Evolutionary conservation across 2,888 invertebrate genomes (phyloP).

Genomic region (Thymelicus acteon): DNA sequence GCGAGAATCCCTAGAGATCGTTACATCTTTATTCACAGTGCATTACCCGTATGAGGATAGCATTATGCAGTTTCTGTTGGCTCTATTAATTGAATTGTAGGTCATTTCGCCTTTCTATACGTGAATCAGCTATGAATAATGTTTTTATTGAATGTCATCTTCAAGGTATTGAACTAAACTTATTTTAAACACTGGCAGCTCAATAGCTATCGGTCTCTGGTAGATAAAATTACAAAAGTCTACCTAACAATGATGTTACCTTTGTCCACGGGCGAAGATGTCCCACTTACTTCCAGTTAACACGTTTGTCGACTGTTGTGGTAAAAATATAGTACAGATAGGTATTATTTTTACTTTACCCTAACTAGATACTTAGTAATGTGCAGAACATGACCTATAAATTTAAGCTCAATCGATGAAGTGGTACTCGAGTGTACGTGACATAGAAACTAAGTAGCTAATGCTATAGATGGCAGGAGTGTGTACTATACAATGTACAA

Average conservation of each 20-base stretch:
- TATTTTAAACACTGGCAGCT: background rate
- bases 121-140: background rate
- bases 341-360: background rate
- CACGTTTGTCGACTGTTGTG: too few species aligned
- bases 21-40: conserved; percentile 24
- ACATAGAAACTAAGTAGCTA: background rate
- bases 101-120: conserved; percentile 24
- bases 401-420: conserved; percentile 4
- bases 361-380: background rate
- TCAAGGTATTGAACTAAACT: background rate
- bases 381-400: background rate
- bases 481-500: too few species aligned
- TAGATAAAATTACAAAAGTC: too few species aligned
- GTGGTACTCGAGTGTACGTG: background rate
- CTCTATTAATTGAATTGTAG: conserved; percentile 21
- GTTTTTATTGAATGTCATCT: too few species aligned
- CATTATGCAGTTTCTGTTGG: conserved; percentile 11
- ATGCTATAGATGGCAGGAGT: too few species aligned
- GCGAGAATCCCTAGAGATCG: conserved; percentile 8
- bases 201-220: too few species aligned
- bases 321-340: too few species aligned
- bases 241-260: too few species aligned
- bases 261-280: too few species aligned
- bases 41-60: conserved; percentile 24
- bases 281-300: too few species aligned